Base-by-base conservation (phyloP, 1,140 invertebrate genomes). In the Lordiphosa mommai region DNA sequence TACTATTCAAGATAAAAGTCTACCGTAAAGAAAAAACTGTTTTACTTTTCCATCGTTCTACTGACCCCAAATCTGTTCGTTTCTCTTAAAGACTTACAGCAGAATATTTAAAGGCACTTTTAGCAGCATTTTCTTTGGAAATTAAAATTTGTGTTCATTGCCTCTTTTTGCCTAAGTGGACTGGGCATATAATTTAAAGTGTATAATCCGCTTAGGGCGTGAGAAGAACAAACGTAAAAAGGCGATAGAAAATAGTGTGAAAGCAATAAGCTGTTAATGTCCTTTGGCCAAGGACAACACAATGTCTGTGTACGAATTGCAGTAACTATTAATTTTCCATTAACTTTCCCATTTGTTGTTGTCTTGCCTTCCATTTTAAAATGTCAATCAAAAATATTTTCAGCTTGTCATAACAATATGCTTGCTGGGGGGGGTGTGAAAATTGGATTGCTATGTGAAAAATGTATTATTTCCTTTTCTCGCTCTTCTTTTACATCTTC, bases 251-350 rank as follows among this genome's bases (percentile, higher is more conserved):
- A 48, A 40, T 37, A 44, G 38, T 36, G 40, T n/a, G 40, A 49
- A 43, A 13, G 12, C 47, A 51, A 37, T 17, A 38, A 14, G 48
- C 57, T 47, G 27, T 52, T 53, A 49, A 60, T 53, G 56, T 65
- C 43, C 57, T 44, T 49, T 52, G 38, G 56, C 17, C 23, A 46
- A 38, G 47, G 20, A n/a, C n/a, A n/a, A n/a, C n/a, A n/a, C n/a
- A n/a, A n/a, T n/a, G n/a, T n/a, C n/a, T n/a, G n/a, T n/a, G n/a
- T n/a, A n/a, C n/a, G n/a, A n/a, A n/a, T n/a, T n/a, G n/a, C n/a
- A 27, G 38, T 44, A 66, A 60, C 66, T 66, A 70, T 70, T 70
- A 70, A 70, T 66, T 60, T 47, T 66, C 66, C 61, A 70, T 70
- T 70, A 70, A 37, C 47, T 47, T 14, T 7, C 13, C 36, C 36